Evolutionary conservation across 1,140 invertebrate species (phyloP).

Genomic region (Drosophila busckii): DNA sequence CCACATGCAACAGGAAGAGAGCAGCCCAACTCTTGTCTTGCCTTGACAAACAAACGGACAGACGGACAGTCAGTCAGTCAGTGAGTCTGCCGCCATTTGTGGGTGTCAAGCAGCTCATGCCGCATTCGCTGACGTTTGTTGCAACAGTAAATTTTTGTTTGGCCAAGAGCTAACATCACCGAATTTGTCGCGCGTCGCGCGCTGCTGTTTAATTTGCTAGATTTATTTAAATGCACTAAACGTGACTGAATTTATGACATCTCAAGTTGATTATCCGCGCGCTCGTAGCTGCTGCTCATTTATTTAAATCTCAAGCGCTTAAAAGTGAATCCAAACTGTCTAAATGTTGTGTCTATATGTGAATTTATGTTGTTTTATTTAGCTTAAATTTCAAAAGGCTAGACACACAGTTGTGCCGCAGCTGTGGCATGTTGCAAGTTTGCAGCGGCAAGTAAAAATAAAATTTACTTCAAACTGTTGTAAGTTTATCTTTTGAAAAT

Average conservation of each 20-base stretch:
- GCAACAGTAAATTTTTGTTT: slow-evolving; percentile 71
- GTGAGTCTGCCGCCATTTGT: slow-evolving; percentile 54
- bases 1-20: slow-evolving; percentile 59
- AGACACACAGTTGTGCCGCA: too few relatives aligned
- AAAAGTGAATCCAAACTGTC: slow-evolving; percentile 20
- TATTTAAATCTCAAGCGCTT: slow-evolving; percentile 21
- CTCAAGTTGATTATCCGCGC: slow-evolving; percentile 54
- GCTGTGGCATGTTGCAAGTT: too few relatives aligned
- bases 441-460: too few relatives aligned
- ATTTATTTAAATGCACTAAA: slow-evolving; percentile 72
- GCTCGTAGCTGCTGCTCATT: slow-evolving; percentile 9
- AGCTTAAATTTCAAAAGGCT: slow-evolving; percentile 29
- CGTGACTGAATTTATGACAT: slow-evolving; percentile 75
- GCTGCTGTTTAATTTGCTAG: slow-evolving; percentile 13
- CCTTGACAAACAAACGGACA: neutral
- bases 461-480: too few relatives aligned
- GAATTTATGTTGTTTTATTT: slow-evolving; percentile 66
- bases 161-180: slow-evolving; percentile 63
- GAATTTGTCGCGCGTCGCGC: slow-evolving; percentile 7
- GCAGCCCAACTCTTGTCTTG: neutral
- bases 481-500: neutral
- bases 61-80: slow-evolving; percentile 4
- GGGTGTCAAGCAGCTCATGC: slow-evolving; percentile 72
- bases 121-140: slow-evolving; percentile 34
- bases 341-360: slow-evolving; percentile 1